Base-by-base conservation (phyloP, 2,797 vertebrate species). In the Huso huso region DNA sequence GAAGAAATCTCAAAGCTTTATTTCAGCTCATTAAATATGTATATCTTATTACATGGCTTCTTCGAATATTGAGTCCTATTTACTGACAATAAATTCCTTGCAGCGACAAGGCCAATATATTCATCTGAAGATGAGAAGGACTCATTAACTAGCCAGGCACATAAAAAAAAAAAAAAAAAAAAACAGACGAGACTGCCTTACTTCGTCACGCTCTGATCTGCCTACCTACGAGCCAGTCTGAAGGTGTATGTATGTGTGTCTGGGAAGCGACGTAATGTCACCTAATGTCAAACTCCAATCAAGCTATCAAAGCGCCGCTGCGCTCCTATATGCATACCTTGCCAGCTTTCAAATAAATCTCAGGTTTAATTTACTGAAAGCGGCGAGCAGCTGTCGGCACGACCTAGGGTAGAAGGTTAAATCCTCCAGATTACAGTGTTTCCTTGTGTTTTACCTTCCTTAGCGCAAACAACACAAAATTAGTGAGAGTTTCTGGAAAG, bases 1-100 rank as follows among this genome's bases (percentile, higher is more conserved):
- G 55, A 58, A 10, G 55, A 37, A 37, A 9, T 37, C 61, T 62
- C 48, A 48, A 48, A 62, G 88, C 89, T 91, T 94, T 92, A 94
- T 94, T 94, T 89, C 84, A 87, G 90, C 93, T 98, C 95, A 98
- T 99, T 98, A 99, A 99, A 98, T 95, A 98, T 99, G 95, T 94
- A 99, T 96, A 96, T 97, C 94, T 95, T 95, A 99, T 96, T 93
- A 93, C 90, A 89, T 79, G 90, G 83, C 90, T 90, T 88, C 88
- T 91, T 91, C 90, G 88, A 89, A 87, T 91, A 87, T 91, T 77
- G 80, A 88, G 83, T 82, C 88, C 88, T 88, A 94, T 94, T 96
- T 94, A 91, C 93, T 93, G 92, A 93, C 90, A 90, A 92, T 95
- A 95, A 94, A 97, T 97, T 93, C 89, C 82, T 81, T 84, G 81